Conservation (phyloP, 2,113 vertebrate species). For the Hemicordylus capensis region DNA sequence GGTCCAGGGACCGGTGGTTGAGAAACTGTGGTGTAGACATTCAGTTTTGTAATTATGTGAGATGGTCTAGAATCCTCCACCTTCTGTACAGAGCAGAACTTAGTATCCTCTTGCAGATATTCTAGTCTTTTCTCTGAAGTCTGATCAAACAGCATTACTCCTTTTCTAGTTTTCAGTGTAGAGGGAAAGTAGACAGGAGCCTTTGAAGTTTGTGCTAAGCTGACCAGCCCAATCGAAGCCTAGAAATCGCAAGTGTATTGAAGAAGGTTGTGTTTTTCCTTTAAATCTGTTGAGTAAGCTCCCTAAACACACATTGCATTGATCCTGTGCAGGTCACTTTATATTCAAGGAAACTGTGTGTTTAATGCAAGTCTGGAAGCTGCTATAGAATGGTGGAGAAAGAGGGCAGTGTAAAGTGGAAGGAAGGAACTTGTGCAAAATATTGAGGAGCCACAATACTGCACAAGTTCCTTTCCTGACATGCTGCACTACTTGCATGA, state of each 20-base stretch:
- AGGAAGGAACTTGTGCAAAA: background rate
- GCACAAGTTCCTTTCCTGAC: background rate
- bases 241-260: background rate
- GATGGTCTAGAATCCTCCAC: constrained; percentile 11
- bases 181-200: background rate
- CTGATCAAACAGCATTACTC: constrained; percentile 59
- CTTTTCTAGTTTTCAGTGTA: constrained; percentile 19
- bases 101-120: background rate
- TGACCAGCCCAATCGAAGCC: constrained; percentile 51
- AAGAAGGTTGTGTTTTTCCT: background rate
- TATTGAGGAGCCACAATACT: background rate
- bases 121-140: constrained; percentile 40
- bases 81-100: background rate
- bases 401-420: background rate
- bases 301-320: constrained; percentile 56
- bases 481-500: background rate
- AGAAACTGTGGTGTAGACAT: too few species aligned
- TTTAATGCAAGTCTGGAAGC: background rate
- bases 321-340: constrained; percentile 33
- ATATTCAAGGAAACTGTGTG: background rate
- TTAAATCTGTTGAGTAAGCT: background rate
- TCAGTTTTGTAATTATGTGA: constrained; percentile 1
- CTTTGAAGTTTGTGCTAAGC: constrained; percentile 55
- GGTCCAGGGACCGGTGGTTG: too few species aligned
- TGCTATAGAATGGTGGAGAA: background rate